Base-by-base conservation (phyloP, 1,140 invertebrate genomes). In the Aricia agestis region DNA sequence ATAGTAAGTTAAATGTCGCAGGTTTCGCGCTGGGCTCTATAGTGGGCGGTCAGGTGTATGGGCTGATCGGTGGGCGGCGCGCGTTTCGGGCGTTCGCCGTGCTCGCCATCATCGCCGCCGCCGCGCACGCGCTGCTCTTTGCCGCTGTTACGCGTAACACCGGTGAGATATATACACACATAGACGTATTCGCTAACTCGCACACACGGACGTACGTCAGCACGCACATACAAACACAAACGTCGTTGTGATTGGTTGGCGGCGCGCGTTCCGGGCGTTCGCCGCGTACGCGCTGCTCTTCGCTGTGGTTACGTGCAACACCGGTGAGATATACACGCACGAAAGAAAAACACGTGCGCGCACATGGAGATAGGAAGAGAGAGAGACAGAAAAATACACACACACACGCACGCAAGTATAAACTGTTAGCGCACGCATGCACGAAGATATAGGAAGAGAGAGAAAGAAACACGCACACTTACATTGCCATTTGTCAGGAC, bases 21-120 rank as follows among this genome's bases (percentile, higher is more conserved):
- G 86, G 86, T 25, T 88, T 88, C 73, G 84, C 86, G 1, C 70
- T 88, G 9, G 86, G 86, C 0, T 88, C 86, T 17, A 76, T 88
- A 13, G 58, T 88, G 19, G 86, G 86, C 0, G 86, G 86, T 2
- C 80, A 81, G 70, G 66, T 88, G 25, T 88, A 86, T 80, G 73
- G 73, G 6, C 59, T 74, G 25, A 45, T 73, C 7, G 86, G 86
- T 0, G 86, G 83, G 0, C 68, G 85, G 0, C 68, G 76, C 1
- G 70, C 84, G 13, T 89, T 89, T 79, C 69, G 80, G 0, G 65
- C 78, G 17, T 36, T 89, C 6, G 78, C 82, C 0, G 76, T 11
- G 0, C n/a, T 70, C 0, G 86, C 84, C 0, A 25, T 75, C 0
- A 2, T 78, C 0, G 84, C 80, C 0, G 70, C 85, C 0, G 68